Evolutionary conservation across 2,113 vertebrate species (phyloP), one percentile per base, ranked within the genome.

Genomic region (Dromaius novaehollandiae): DNA sequence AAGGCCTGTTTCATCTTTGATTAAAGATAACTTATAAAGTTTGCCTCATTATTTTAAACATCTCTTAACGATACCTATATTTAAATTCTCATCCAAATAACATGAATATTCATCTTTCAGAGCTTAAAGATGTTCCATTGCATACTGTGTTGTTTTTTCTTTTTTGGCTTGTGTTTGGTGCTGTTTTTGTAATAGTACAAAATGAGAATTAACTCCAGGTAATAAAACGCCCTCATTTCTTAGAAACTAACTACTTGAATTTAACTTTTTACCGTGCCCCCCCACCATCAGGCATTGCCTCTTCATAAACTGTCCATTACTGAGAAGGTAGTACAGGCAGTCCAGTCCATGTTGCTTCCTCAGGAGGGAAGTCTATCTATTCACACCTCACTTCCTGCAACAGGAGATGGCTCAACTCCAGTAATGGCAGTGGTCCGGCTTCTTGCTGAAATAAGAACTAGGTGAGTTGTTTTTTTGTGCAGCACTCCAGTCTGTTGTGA

Each of bases 321-420:
- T 96, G 99, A 99, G 98, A 99, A 99, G 98, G 99, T 99, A 90
- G 99, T 99, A 81, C 99, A 99, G 97, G 99, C 99, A 58, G 99
- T 99, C 97, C 99, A 99, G 98, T 99, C 99, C 97, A 99, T 99
- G 99, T 98, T 99, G 97, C 98, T 99, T 87, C 99, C 99, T 98
- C 99, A 99, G 97, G 99, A 99, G 98, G 99, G 99, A 97, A 99
- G 99, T 98, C 99, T 99, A 89, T 99, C 99, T 96, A 99, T 99
- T 98, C 99, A 99, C 96, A 99, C 99, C 78, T 99, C 99, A 74
- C 98, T 99, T 92, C 99, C 99, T 96, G 99, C 99, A 96, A 99
- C 99, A 95, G 99, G 99, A 97, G 99, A 99, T 95, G 99, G 99
- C 90, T 99, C 99, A 95, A 99, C 99, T 94, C 99, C 99, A 60